Evolutionary conservation across 1,140 invertebrate genomes (phyloP).

Genomic region (Drosophila rufa): DNA sequence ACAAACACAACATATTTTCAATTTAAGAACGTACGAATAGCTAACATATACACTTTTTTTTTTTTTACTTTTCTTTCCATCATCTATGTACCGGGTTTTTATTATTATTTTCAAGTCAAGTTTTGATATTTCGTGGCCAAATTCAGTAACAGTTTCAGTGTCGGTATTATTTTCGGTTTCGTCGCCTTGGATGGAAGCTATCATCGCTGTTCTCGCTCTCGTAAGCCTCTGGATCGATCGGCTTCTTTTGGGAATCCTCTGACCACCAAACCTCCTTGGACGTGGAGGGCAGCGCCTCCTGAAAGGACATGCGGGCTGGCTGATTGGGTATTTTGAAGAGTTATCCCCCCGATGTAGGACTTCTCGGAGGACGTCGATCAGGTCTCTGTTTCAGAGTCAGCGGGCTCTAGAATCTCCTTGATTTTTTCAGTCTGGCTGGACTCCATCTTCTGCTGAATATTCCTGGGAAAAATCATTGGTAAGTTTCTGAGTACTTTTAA

Average conservation of each 20-base stretch:
- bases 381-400: constrained; percentile 87
- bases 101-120: no score
- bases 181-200: constrained; percentile 72
- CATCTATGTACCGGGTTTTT: neutral
- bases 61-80: neutral
- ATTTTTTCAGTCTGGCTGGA: constrained; percentile 79
- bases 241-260: constrained; percentile 73
- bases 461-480: no score
- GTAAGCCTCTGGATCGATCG: constrained; percentile 57
- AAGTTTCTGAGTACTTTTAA: no score
- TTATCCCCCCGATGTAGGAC: constrained; percentile 26
- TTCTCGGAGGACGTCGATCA: constrained; percentile 65
- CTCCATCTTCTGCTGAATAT: no score
- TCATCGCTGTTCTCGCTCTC: constrained; percentile 55
- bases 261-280: constrained; percentile 86
- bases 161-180: constrained; percentile 49
- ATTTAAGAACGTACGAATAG: constrained; percentile 28
- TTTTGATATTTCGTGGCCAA: neutral
- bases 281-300: constrained; percentile 75
- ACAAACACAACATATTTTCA: constrained; percentile 22
- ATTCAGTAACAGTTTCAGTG: constrained; percentile 1
- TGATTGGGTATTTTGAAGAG: constrained; percentile 54
- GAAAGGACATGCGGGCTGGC: constrained; percentile 70
- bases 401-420: constrained; percentile 87
- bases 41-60: constrained; percentile 1